Conservation (phyloP, 2,113 vertebrate species). For the Dissostichus mawsoni region DNA sequence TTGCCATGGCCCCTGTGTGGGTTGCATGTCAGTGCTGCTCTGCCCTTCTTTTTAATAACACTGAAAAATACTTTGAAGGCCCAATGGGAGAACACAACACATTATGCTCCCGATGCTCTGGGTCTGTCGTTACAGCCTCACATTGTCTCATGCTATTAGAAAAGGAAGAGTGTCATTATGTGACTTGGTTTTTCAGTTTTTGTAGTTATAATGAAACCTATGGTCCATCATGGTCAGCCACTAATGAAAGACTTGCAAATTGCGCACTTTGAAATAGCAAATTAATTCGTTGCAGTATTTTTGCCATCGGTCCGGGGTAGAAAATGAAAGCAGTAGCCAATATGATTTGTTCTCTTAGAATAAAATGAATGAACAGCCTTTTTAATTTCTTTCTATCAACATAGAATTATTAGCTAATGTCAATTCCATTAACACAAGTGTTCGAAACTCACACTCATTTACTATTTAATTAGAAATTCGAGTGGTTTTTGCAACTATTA, state of each 20-base stretch:
- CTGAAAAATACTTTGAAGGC: slow-evolving; percentile 71
- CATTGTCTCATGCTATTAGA: slow-evolving; percentile 44
- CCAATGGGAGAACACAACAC: slow-evolving; percentile 53
- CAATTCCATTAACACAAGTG: slow-evolving; percentile 31
- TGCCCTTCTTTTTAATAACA: slow-evolving; percentile 67
- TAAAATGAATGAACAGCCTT: slow-evolving; percentile 32
- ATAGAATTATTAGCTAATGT: slow-evolving; percentile 9
- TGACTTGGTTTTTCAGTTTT: slow-evolving; percentile 12
- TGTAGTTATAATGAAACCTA: slow-evolving; percentile 19
- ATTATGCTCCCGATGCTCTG: slow-evolving; percentile 42
- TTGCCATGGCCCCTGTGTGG: slow-evolving; percentile 73
- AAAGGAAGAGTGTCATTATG: slow-evolving; percentile 15
- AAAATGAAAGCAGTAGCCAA: slow-evolving; percentile 7
- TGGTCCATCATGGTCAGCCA: slow-evolving; percentile 25
- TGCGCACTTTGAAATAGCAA: slow-evolving; percentile 16
- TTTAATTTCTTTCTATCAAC: neutral
- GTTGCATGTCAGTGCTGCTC: slow-evolving; percentile 66
- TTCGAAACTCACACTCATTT: slow-evolving; percentile 18
- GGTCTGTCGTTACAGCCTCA: slow-evolving; percentile 49
- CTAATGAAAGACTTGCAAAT: slow-evolving; percentile 53
- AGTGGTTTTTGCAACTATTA: slow-evolving; percentile 36
- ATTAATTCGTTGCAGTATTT: slow-evolving; percentile 27
- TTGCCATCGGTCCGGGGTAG: neutral
- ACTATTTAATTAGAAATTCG: slow-evolving; percentile 26
- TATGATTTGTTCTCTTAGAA: slow-evolving; percentile 4